A percentile compares a stretch with the other conserved stretches of the same genome.
Conservation (phyloP, 1,140 invertebrate species). For the Drosophila bocqueti region DNA sequence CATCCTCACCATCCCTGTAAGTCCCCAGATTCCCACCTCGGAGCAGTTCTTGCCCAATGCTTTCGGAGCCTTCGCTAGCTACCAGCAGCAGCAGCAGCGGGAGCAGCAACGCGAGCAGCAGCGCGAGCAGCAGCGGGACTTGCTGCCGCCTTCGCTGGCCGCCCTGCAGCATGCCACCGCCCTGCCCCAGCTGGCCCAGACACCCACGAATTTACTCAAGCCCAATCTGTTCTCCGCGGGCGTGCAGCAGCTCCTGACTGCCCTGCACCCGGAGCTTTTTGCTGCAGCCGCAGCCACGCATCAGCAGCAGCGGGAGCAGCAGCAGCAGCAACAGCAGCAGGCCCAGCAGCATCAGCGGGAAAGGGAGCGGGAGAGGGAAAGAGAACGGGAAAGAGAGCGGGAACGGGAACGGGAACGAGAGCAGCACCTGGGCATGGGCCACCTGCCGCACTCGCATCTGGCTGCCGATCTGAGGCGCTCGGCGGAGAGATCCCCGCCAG, state of each 20-base stretch:
- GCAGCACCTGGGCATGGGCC: constrained; percentile 47
- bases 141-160: constrained; percentile 61
- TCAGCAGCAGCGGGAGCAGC: constrained; percentile 72
- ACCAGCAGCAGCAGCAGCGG: constrained; percentile 74
- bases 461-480: constrained; percentile 68
- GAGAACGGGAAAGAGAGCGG: constrained; percentile 33
- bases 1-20: constrained; percentile 96
- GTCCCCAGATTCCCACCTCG: constrained; percentile 92
- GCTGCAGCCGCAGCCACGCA: constrained; percentile 80
- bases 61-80: constrained; percentile 77
- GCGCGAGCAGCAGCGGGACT: constrained; percentile 52
- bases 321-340: constrained; percentile 53
- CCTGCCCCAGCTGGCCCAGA: constrained; percentile 74
- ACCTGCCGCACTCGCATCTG: constrained; percentile 63
- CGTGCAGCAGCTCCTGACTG: constrained; percentile 82
- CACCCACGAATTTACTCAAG: constrained; percentile 83
- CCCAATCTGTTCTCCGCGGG: constrained; percentile 82
- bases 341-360: constrained; percentile 47
- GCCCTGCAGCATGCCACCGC: constrained; percentile 69
- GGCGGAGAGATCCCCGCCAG: constrained; percentile 59
- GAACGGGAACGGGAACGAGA: constrained; percentile 37
- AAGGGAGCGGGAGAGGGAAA: constrained; percentile 20
- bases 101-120: constrained; percentile 52
- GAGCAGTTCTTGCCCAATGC: constrained; percentile 83
- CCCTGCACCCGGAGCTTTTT: constrained; percentile 81